Conservation (phyloP, 1,140 invertebrate genomes). For the Hyles vespertilio region DNA sequence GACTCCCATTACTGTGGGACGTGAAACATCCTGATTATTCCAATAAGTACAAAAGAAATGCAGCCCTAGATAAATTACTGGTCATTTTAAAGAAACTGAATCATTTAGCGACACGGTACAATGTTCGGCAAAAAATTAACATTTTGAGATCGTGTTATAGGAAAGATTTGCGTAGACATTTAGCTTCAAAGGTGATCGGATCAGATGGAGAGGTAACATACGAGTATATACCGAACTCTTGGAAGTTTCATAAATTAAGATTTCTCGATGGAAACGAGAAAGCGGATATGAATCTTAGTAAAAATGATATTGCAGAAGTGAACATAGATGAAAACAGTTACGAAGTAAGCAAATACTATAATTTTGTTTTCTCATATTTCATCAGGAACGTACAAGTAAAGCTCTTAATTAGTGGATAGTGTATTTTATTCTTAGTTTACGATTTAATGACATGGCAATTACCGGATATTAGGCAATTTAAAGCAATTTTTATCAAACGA, state of each 20-base stretch:
- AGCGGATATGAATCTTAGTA: background rate
- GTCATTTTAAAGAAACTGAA: slow-evolving; percentile 13
- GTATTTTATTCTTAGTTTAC: no score
- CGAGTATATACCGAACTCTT: slow-evolving; percentile 14
- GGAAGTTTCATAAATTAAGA: slow-evolving; percentile 18
- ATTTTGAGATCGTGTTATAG: slow-evolving; percentile 17
- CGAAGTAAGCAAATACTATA: slow-evolving; percentile 13
- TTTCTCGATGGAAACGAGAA: slow-evolving; percentile 15
- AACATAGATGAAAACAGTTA: slow-evolving; percentile 9
- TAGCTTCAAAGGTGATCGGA: slow-evolving; percentile 13
- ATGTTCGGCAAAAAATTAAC: slow-evolving; percentile 20
- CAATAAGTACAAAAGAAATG: slow-evolving; percentile 19
- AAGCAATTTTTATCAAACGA: no score
- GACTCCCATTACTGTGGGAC: slow-evolving; percentile 15
- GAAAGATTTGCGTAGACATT: slow-evolving; percentile 16
- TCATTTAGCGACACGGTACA: slow-evolving; percentile 6
- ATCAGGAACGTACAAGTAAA: background rate
- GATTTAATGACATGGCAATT: no score
- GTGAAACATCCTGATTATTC: slow-evolving; percentile 11
- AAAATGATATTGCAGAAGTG: slow-evolving; percentile 8
- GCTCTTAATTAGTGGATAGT: no score
- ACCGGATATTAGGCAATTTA: no score
- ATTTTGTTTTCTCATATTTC: background rate
- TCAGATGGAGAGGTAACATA: slow-evolving; percentile 16
- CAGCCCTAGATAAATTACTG: slow-evolving; percentile 11